These are phyloP conservation scores for Drosophila mulleri DNA, from an alignment of 2,888 invertebrate genomes.

Conservation along the genomic window DNA sequence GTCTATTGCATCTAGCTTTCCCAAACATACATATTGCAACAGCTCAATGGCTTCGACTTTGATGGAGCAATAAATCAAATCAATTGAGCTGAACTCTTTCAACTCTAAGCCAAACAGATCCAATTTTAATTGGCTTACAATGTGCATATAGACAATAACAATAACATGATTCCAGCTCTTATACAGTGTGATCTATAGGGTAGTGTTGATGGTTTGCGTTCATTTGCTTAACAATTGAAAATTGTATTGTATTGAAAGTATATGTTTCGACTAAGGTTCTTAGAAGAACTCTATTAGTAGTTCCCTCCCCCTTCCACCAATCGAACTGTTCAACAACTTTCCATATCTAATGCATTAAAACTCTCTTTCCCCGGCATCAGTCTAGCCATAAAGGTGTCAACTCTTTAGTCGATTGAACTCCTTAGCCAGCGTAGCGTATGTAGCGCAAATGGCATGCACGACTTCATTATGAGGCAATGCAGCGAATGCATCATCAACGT, in stretches of 20 bases:
- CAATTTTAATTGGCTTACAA: slow-evolving; percentile 22
- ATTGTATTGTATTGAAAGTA: no score
- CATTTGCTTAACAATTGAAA: no score
- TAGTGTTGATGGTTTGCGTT: not conserved
- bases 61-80: slow-evolving; percentile 48
- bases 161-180: not conserved
- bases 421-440: slow-evolving; percentile 64
- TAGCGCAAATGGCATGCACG: slow-evolving; percentile 72
- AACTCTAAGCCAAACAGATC: slow-evolving; percentile 2
- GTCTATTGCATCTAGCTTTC: slow-evolving; percentile 56
- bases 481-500: slow-evolving; percentile 67
- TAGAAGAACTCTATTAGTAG: no score
- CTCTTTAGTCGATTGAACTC: slow-evolving; percentile 38
- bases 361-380: not conserved
- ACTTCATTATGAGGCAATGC: slow-evolving; percentile 74
- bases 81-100: slow-evolving; percentile 21
- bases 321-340: not conserved
- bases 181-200: not conserved
- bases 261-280: not conserved
- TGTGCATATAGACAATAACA: not conserved
- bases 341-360: not conserved
- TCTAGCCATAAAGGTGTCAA: slow-evolving; percentile 65
- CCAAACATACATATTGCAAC: slow-evolving; percentile 53
- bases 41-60: slow-evolving; percentile 31
- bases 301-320: no score